Base-by-base conservation (phyloP, 1,140 invertebrate genomes). In the Odontomachus brunneus region DNA sequence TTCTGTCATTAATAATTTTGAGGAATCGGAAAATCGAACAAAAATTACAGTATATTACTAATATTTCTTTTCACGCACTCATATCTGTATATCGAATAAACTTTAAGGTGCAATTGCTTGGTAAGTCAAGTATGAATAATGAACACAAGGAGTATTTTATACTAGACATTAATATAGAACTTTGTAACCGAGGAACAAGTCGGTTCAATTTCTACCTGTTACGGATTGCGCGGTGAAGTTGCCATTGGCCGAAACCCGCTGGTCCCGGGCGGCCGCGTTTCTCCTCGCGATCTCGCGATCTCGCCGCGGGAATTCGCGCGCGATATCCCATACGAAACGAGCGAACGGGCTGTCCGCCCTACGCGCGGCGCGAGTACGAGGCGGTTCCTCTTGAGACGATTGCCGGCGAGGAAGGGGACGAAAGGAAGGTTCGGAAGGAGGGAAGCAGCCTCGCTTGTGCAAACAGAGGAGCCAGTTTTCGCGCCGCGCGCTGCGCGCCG, bases 391-490 rank as follows among this genome's bases (percentile, higher is more conserved):
- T 88, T 73, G 75, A 75, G 72, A 75, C 51, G 82, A 55, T 57
- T 33, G 63, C 44, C 19, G 22, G 15, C 33, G 29, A 87, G 78
- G 87, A 65, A 90, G 80, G 86, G 76, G 82, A 76, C 74, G 74
- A 84, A 83, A 89, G 83, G 83, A 83, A 84, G 83, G 84, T 72
- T 71, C 76, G 49, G 65, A 80, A 88, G 86, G 86, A 88, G 86
- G 82, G 82, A 86, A 89, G 75, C 84, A 89, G 65, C 84, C 90
- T 90, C 89, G 88, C 89, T 89, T 90, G 88, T 88, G 80, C 83
- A 91, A 91, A 91, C 88, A 89, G 89, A 89, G 85, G 82, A 89
- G 89, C 88, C 88, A 89, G 86, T 89, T 91, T 89, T 91, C 89
- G 88, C 90, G 81, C 84, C 84, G 85, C 82, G 84, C 76, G 85